Evolutionary conservation across 2,113 vertebrate genomes (phyloP), one percentile per base, ranked within the genome.

Genomic region (Equus przewalskii): DNA sequence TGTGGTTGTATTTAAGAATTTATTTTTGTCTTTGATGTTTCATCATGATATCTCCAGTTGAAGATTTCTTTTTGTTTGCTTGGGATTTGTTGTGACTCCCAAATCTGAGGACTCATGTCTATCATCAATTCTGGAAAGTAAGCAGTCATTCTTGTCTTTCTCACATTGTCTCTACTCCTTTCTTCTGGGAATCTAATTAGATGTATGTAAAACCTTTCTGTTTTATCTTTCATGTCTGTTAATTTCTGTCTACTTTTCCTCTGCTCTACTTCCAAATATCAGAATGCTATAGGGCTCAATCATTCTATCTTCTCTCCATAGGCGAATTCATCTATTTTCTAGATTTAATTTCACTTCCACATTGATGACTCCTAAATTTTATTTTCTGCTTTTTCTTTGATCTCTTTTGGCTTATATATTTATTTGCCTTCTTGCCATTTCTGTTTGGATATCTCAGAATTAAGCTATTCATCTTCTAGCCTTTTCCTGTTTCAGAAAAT

Each of bases 1-100:
- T 65, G 56, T 94, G 65, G 56, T 91, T 73, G 26, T 58, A 58
- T 86, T 94, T 91, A 85, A 67, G 49, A 69, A 41, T 76, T 82
- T 69, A 4, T 46, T 87, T 91, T 81, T 36, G 83, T 81, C 36
- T 87, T 81, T 69, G 67, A 22, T 81, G 30, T 88, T 81, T 73
- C 36, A 14, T 81, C 24, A 21, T 30, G 9, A 9, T 81, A 58
- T 58, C 24, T 73, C 13, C 49, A 33, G 28, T 49, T 49, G 76
- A 49, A 22, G n/a, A 56, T 67, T 82, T 88, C 24, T 58, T 88
- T 78, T 80, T 36, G 58, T 30, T 86, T 75, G 22, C 62, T 62
- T 33, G 54, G 33, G 24, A 36, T 76, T 80, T 19, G 49, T 44
- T 54, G 60, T 70, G 51, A 79, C 15, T 54, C 51, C 51, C 51